Base-by-base conservation (phyloP, 1,140 invertebrate species). In the Drosophila tristis region DNA sequence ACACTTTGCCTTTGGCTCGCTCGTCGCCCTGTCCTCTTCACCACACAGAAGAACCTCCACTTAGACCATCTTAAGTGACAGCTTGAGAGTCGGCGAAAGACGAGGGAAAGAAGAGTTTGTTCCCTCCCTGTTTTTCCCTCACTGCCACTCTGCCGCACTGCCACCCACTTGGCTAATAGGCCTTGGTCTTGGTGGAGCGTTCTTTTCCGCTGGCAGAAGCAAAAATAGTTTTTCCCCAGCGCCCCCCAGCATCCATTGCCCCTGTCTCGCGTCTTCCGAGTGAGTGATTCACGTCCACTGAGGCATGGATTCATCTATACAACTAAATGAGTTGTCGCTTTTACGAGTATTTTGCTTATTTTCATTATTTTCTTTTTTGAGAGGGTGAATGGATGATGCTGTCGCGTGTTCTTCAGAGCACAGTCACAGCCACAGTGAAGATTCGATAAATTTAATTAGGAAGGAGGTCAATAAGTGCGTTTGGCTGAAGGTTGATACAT, bases 251-350 rank as follows among this genome's bases (percentile, higher is more conserved):
- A 26, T 53, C 35, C 54, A 43, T 26, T 55, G 59, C 51, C 56
- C 55, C 64, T 75, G 61, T 73, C 75, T 73, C 57, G 84, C 82
- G 84, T 78, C 67, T 42, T 13, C 73, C 82, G 79, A 87, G 84
- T 87, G 82, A 87, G 82, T 87, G 82, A 87, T 87, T 87, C 82
- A 87, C 79, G 84, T 87, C 82, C 82, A 87, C 84, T 82, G 76
- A 89, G 71, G 79, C 84, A 87, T 82, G 79, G 75, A 86, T 86
- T 81, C 82, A 79, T 82, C 82, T 82, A 70, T 79, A 80, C 54
- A 89, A 74, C 84, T 89, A 87, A 87, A 87, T 89, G 75, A 89
- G 82, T 86, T 86, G 81, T 89, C 84, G 84, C 70, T 82, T 71
- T 89, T 82, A 56, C 61, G 53, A 43, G 15, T 57, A 61, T 80